phyloP scores from a whole-genome alignment of 1,140 invertebrate genomes.

The Drosophila takahashii region DNA sequence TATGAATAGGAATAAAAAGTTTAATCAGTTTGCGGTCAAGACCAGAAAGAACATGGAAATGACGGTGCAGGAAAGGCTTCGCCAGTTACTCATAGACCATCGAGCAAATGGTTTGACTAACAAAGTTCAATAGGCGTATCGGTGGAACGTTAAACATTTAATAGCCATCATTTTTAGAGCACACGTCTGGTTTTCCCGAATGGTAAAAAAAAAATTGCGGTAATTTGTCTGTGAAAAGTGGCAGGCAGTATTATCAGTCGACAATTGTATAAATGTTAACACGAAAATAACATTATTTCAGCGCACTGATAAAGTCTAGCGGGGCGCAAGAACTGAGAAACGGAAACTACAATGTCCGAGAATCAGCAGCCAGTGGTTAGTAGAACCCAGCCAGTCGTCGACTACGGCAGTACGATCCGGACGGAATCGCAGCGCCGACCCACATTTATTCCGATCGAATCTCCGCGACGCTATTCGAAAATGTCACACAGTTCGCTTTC shows the following conservation, averaged over 20 bases:
- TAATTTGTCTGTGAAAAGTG: conserved; percentile 45
- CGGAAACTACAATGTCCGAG: conserved; percentile 56
- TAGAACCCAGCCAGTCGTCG: conserved; percentile 49
- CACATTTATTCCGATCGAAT: conserved; percentile 52
- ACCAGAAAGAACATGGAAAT: conserved; percentile 1
- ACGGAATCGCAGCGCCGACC: conserved; percentile 27
- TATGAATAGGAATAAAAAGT: conserved; percentile 23
- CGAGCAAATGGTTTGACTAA: conserved; percentile 14
- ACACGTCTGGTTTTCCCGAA: conserved; percentile 1
- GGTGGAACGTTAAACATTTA: conserved; percentile 18
- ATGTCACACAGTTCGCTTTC: conserved; percentile 49
- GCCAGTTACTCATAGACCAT: conserved; percentile 1
- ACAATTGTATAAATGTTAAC: conserved; percentile 47
- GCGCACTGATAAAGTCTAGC: conserved; percentile 44
- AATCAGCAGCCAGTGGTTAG: conserved; percentile 49
- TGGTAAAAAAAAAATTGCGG: conserved; percentile 12
- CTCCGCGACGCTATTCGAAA: conserved; percentile 49
- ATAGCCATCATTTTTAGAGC: conserved; percentile 21
- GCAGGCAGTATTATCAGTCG: conserved; percentile 56
- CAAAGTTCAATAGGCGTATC: conserved; percentile 45
- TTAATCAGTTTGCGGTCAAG: conserved; percentile 20
- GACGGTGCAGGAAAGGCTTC: conserved; percentile 8
- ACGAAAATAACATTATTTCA: conserved; percentile 74
- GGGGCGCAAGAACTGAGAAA: background rate
- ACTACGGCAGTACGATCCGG: conserved; percentile 72